A percentile compares a stretch with the other conserved stretches of the same genome.
phyloP scores from a whole-genome alignment of 1,140 invertebrate genomes.

The Leucophenga varia region DNA sequence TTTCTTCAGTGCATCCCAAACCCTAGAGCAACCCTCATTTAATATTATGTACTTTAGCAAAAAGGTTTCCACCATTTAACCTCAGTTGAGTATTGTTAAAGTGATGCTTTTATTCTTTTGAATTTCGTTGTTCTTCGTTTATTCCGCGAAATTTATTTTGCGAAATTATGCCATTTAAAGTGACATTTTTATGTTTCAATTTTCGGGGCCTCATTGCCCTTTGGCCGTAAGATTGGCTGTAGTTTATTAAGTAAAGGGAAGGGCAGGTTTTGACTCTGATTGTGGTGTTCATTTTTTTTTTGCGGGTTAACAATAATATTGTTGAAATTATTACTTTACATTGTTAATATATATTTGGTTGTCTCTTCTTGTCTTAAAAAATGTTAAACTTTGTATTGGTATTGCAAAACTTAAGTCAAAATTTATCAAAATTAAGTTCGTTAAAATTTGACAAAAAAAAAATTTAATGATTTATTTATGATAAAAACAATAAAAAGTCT shows the following conservation, averaged over 20 bases:
- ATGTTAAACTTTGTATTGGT: too few relatives aligned
- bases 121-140: constrained; percentile 1
- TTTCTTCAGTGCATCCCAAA: too few relatives aligned
- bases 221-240: not conserved
- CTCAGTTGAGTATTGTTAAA: too few relatives aligned
- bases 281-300: constrained; percentile 13
- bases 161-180: constrained; percentile 32
- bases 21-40: too few relatives aligned
- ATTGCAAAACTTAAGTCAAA: too few relatives aligned
- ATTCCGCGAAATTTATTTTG: constrained; percentile 22
- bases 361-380: constrained; percentile 4
- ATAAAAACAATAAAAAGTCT: too few relatives aligned
- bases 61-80: too few relatives aligned
- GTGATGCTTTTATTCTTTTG: too few relatives aligned
- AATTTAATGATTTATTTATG: too few relatives aligned
- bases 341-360: constrained; percentile 42
- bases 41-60: too few relatives aligned
- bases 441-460: too few relatives aligned
- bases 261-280: not conserved
- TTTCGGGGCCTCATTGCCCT: constrained; percentile 1
- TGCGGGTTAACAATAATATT: constrained; percentile 38
- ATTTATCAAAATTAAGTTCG: too few relatives aligned
- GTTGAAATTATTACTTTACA: constrained; percentile 45
- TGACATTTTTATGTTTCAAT: constrained; percentile 40
- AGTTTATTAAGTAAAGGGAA: not conserved